Base-by-base conservation (phyloP, 2,797 vertebrate genomes). In the Enteromius fasciolatus region DNA sequence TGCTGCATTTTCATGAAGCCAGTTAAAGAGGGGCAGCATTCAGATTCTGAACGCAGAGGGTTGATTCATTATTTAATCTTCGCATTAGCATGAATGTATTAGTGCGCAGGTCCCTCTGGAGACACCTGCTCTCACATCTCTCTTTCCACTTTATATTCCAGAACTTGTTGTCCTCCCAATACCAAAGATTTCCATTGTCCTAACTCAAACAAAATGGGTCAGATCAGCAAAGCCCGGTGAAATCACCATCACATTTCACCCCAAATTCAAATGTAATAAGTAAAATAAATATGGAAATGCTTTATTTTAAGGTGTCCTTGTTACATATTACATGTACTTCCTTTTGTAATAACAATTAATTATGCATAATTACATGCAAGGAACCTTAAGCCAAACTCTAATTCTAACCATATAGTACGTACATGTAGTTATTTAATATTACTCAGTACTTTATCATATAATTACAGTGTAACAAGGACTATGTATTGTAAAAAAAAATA, bases 51-150 rank as follows among this genome's bases (percentile, higher is more conserved):
- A 41, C 70, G 52, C 50, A 59, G 75, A 44, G 25, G 52, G 54
- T 73, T 73, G 80, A 85, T 88, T 82, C 76, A 88, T 88, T 87
- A 86, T 87, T 88, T 88, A 88, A 84, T 82, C 82, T 77, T 69
- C 46, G 73, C 82, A 87, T 88, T 86, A 87, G 82, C 87, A 87
- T 85, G 82, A 86, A 86, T 69, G 70, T 83, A 84, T 83, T 73
- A 86, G 86, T 52, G 70, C 11, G 63, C 76, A 44, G 81, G 67
- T 78, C 70, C 81, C 73, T 61, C 25, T 73, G 74, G 80, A 84
- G 54, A 85, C 64, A 69, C 78, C 83, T 84, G 79, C 74, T 76
- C 76, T 78, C 28, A 66, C 74, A 76, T 48, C 76, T 59, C 28
- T 69, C 54, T 76, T 68, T 52, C 63, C 80, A 31, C 78, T 76